Evolutionary conservation across 2,888 invertebrate genomes (phyloP), one percentile per base, ranked within the genome.

Genomic region (Drosophila suboccidentalis): DNA sequence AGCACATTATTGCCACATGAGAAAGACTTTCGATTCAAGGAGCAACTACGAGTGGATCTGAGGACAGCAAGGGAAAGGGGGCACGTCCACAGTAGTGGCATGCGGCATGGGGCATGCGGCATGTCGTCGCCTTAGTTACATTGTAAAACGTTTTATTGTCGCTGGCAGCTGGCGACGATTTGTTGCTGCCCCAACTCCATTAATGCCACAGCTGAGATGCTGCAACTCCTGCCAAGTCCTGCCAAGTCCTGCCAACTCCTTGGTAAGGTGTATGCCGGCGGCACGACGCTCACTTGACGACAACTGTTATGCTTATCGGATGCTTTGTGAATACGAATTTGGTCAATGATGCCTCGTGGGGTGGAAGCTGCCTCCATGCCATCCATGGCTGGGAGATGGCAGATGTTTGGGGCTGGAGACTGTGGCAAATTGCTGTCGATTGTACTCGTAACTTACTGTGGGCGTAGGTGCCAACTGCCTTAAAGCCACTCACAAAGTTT

Each of bases 271-370:
- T 50, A 58, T 78, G 82, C 83, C 81, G 63, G 78, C 75, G 83
- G 84, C 87, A 84, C 81, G 81, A 62, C 61, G 57, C 47, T 75
- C 58, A 70, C 71, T 80, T 82, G 81, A 77, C 87, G 89, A 89
- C 85, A 85, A 88, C 84, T 83, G 87, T 87, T 89, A 80, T 86
- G 84, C 89, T 85, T 85, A 85, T 85, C 89, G 87, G 89, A 85
- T 88, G 89, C 84, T 88, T 86, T 83, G 80, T 85, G 84, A 88
- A 85, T 85, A 88, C 80, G 84, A 85, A 85, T 86, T 74, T 74
- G 80, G 71, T 78, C 75, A 74, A 71, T 74, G 65, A 60, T 50
- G 63, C 8, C 44, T 46, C 57, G 19, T 29, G 57, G 9, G 50
- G 15, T 57, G 58, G 55, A 46, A 46, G 49, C n/a, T 49, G 62